phyloP scores from a whole-genome alignment of 2,113 vertebrate species.

The Myiozetetes cayanensis region DNA sequence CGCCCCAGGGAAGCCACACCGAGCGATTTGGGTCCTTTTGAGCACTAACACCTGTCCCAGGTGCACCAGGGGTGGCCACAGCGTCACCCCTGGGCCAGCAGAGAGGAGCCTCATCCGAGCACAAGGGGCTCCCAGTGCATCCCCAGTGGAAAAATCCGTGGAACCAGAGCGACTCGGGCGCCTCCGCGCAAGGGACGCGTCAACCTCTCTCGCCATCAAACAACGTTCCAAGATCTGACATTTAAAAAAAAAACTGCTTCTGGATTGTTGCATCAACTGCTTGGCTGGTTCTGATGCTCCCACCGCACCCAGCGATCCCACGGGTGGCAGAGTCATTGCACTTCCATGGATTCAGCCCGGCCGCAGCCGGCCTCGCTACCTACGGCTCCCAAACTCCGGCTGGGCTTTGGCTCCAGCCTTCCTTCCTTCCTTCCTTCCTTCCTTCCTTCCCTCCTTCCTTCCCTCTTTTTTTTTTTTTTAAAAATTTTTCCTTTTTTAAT shows the following conservation, averaged over 20 bases:
- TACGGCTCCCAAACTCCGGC: neutral
- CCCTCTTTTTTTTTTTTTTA: neutral
- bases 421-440: neutral
- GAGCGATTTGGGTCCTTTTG: neutral
- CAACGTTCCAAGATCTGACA: neutral
- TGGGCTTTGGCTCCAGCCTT: neutral
- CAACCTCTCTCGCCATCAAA: slow-evolving; percentile 24
- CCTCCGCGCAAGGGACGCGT: accelerated
- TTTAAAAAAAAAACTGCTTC: neutral
- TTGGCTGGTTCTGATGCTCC: neutral
- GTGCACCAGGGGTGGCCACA: neutral
- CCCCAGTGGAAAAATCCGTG: neutral
- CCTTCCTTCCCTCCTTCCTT: too few relatives aligned
- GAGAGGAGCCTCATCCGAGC: neutral
- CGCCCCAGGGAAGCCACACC: neutral
- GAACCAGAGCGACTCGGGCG: neutral
- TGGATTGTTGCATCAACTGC: neutral
- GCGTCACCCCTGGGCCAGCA: neutral
- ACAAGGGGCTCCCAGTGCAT: neutral
- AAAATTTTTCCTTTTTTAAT: neutral
- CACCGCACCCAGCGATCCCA: neutral
- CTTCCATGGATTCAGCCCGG: neutral
- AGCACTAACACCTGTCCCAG: neutral
- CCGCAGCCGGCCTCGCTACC: neutral
- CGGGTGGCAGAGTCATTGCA: slow-evolving; percentile 11